phyloP scores from a whole-genome alignment of 2,888 invertebrate species.

The Napeogenes sylphis region DNA sequence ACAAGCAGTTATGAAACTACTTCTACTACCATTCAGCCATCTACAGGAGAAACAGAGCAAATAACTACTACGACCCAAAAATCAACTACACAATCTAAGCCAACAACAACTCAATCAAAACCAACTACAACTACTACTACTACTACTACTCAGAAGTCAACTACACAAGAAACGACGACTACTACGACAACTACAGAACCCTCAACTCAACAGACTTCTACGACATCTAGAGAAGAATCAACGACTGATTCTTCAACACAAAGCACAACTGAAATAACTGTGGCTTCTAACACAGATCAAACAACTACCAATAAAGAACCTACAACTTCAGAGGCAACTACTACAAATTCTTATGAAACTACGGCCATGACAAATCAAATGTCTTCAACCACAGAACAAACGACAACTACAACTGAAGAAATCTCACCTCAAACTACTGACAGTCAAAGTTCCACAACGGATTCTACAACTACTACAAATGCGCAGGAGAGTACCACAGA shows the following conservation, averaged over 20 bases:
- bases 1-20: slow-evolving; percentile 26
- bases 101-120: slow-evolving; percentile 33
- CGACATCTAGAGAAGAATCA: slow-evolving; percentile 10
- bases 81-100: slow-evolving; percentile 32
- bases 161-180: slow-evolving; percentile 11
- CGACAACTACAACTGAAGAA: slow-evolving; percentile 31
- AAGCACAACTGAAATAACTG: slow-evolving; percentile 30
- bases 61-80: slow-evolving; percentile 28
- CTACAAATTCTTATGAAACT: slow-evolving; percentile 27
- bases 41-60: slow-evolving; percentile 18
- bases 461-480: slow-evolving; percentile 35
- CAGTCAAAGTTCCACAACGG: slow-evolving; percentile 28
- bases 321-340: slow-evolving; percentile 22
- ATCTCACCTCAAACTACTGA: slow-evolving; percentile 37
- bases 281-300: slow-evolving; percentile 33
- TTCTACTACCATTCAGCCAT: slow-evolving; percentile 30
- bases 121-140: slow-evolving; percentile 15
- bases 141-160: slow-evolving; percentile 28
- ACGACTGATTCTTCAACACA: slow-evolving; percentile 23
- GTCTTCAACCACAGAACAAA: slow-evolving; percentile 15
- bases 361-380: slow-evolving; percentile 25
- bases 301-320: slow-evolving; percentile 12
- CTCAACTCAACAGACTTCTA: slow-evolving; percentile 14
- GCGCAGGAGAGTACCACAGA: slow-evolving; percentile 38
- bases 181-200: slow-evolving; percentile 36